Percentiles rank a stretch among this genome's conserved stretches.
Conservation (phyloP, 2,797 vertebrate genomes). For the Harpagifer antarcticus region DNA sequence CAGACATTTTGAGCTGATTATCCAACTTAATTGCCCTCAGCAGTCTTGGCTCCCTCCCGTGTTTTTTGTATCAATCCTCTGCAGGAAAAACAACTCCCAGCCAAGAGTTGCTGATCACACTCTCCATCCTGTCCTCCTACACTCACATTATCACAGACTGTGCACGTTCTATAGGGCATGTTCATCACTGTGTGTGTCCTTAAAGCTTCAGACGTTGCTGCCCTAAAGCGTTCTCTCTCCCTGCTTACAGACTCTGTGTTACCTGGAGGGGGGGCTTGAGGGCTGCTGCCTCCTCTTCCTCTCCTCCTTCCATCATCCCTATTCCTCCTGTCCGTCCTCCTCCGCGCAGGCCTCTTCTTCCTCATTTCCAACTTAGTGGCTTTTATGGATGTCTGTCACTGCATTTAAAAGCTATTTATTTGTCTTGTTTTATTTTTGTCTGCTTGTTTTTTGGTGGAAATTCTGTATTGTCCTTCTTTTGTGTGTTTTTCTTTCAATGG, state of each 20-base stretch:
- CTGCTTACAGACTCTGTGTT: constrained; percentile 77
- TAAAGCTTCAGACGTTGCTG: not conserved
- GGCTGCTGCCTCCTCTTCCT: constrained; percentile 55
- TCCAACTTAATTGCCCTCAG: constrained; percentile 6
- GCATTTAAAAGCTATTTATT: constrained; percentile 20
- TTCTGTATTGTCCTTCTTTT: constrained; percentile 7
- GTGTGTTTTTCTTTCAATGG: not conserved
- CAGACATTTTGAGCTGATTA: not conserved
- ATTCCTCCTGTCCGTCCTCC: constrained; percentile 52
- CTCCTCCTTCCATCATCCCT: constrained; percentile 57
- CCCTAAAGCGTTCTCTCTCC: constrained; percentile 65
- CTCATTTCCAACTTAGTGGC: constrained; percentile 51
- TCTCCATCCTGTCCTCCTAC: constrained; percentile 40
- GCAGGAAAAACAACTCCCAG: constrained; percentile 58
- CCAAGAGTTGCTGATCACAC: constrained; percentile 13
- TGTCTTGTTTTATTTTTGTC: constrained; percentile 15
- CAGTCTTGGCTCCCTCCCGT: constrained; percentile 22
- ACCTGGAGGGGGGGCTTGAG: constrained; percentile 73
- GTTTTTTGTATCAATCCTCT: constrained; percentile 22
- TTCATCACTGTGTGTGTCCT: not conserved
- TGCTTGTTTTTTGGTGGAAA: not conserved
- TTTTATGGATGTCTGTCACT: constrained; percentile 41
- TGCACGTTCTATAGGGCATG: not conserved
- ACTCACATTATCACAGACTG: not conserved
- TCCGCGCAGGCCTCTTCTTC: constrained; percentile 54